Evolutionary conservation across 2,113 vertebrate genomes (phyloP).

Genomic region (Zosterops lateralis): DNA sequence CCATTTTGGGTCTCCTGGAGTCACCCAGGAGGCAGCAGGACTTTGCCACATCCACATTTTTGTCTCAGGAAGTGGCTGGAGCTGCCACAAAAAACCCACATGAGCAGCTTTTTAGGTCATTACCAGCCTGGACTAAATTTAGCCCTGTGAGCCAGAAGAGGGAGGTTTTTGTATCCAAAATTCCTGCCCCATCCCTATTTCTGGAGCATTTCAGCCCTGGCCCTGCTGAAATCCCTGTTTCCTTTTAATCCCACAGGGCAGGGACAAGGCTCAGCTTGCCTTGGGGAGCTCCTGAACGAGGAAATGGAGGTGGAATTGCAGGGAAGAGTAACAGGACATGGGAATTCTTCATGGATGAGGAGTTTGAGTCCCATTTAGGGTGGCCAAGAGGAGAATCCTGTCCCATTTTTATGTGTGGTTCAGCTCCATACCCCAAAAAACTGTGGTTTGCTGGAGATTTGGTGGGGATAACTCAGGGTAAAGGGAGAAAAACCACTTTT

Average conservation of each 20-base stretch:
- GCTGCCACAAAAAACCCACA: background rate
- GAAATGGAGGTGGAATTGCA: background rate
- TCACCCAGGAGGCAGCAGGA: background rate
- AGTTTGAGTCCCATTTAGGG: fast-evolving
- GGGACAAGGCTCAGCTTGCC: fast-evolving
- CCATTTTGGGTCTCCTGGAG: fast-evolving
- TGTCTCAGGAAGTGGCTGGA: background rate
- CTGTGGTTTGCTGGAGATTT: background rate
- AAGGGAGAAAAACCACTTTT: background rate
- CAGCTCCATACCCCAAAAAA: background rate
- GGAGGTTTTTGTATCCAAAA: background rate
- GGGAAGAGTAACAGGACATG: background rate
- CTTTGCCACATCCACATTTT: background rate
- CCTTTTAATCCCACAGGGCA: background rate
- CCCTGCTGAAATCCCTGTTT: background rate
- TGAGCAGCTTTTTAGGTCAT: conserved; percentile 4
- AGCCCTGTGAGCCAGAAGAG: background rate
- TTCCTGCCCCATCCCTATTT: background rate
- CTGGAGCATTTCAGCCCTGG: background rate
- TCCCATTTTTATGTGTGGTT: fast-evolving
- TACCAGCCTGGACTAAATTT: background rate
- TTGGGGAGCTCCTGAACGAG: background rate
- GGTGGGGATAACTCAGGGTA: background rate
- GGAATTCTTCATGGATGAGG: fast-evolving
- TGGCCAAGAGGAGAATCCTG: background rate